Base-by-base conservation (phyloP, 1,140 invertebrate species). In the Drosophila repletoides region DNA sequence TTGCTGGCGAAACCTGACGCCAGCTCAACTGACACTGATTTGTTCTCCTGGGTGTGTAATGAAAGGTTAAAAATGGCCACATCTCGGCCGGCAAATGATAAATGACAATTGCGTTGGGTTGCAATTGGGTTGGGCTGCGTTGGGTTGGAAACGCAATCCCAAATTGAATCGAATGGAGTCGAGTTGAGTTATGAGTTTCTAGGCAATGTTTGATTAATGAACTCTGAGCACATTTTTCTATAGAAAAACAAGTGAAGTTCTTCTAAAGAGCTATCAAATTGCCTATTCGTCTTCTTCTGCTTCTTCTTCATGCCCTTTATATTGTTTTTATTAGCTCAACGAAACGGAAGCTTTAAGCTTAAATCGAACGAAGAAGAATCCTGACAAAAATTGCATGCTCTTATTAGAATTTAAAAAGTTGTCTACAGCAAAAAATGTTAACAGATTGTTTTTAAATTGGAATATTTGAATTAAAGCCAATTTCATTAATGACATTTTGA, bases 51-150 rank as follows among this genome's bases (percentile, higher is more conserved):
- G 48, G 66, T 19, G 46, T 58, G 59, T 55, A 79, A 79, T 80
- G 71, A 71, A 80, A 67, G 77, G 76, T 64, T 81, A 58, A 59
- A 65, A 76, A 59, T 69, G 58, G 49, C 65, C 68, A 38, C 56
- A 19, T 33, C 22, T 51, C 9, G 43, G 31, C 15, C 41, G 29
- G 17, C 40, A 63, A 59, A 46, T 56, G 63, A 77, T 81, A 71
- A 81, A 81, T 81, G 77, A 72, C 76, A 76, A 81, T 77, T 64
- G 26, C 21, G 41, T 49, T 52, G 59, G 17, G 38, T 19, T 33
- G 19, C 12, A 28, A 60, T n/a, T n/a, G n/a, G n/a, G n/a, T n/a
- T n/a, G n/a, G n/a, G n/a, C n/a, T 64, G 26, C 21, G 41, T 49
- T 52, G 59, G 17, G 38, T 19, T 33, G 19, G 19, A 28, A 60